These are phyloP conservation scores for Mesorhabditis spiculigera DNA, from an alignment of 2,888 invertebrate species.

Conservation along the genomic window DNA sequence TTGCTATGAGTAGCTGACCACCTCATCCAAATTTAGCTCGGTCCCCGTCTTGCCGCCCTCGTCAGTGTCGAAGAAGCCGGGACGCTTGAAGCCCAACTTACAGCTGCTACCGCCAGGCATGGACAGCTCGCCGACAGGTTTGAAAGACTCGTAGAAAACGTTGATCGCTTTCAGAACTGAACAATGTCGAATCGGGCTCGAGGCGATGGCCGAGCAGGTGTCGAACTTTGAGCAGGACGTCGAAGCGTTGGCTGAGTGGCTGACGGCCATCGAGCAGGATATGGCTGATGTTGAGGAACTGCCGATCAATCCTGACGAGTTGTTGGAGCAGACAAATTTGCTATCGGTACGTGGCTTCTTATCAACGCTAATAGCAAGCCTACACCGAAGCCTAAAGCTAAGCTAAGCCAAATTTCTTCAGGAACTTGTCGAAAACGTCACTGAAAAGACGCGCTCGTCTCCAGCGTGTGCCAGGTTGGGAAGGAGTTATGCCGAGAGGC, in stretches of 20 bases:
- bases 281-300: slow-evolving; percentile 61
- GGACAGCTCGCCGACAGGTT: slow-evolving; percentile 84
- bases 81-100: not conserved
- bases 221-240: slow-evolving; percentile 66
- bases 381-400: not conserved
- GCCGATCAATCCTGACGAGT: slow-evolving; percentile 82
- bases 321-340: slow-evolving; percentile 87
- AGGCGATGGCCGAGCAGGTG: slow-evolving; percentile 13
- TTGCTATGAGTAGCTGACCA: not conserved
- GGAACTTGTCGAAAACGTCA: slow-evolving; percentile 84
- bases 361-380: not conserved
- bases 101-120: too few relatives aligned
- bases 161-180: not conserved
- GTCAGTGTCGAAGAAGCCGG: too few relatives aligned
- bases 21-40: slow-evolving; percentile 13
- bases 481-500: slow-evolving; percentile 89
- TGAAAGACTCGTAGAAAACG: slow-evolving; percentile 64
- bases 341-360: slow-evolving; percentile 69
- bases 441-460: slow-evolving; percentile 80
- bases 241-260: slow-evolving; percentile 72
- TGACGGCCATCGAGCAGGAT: slow-evolving; percentile 79
- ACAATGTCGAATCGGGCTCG: not conserved
- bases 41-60: slow-evolving; percentile 28
- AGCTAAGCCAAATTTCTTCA: slow-evolving; percentile 48
- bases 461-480: slow-evolving; percentile 84